Evolutionary conservation across 2,888 invertebrate genomes (phyloP), one percentile per base, ranked within the genome.

Genomic region (Bedellia somnulentella): DNA sequence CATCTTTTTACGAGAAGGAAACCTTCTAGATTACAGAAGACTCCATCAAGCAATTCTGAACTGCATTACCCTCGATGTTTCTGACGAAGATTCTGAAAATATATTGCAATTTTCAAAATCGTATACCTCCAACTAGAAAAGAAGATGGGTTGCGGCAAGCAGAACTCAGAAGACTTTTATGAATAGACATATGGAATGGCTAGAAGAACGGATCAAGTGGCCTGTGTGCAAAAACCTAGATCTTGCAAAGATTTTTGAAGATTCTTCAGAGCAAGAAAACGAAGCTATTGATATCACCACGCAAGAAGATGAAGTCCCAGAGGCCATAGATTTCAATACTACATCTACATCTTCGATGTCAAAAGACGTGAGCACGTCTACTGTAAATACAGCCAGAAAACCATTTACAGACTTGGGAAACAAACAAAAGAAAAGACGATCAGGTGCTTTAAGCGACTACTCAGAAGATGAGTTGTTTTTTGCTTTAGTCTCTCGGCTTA

Each of bases 121-220:
- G n/a, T 11, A 11, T 12, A 24, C 24, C 6, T 6, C 3, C 24
- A 24, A 24, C 24, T 10, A 11, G n/a, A 24, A 24, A 11, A n/a
- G 24, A 6, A 24, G 12, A 11, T 24, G 24, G 24, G 12, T 11
- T 6, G 11, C 11, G 24, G 24, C 24, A 24, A 24, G 12, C 24
- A 24, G 24, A 24, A 24, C 24, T 12, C 24, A 24, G 24, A 24
- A 24, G 24, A 24, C 24, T 10, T 24, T 24, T 5, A 24, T 24
- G 24, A 24, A 24, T 12, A 24, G 11, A 24, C 24, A 24, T 11
- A 24, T 24, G 24, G 6, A 10, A 11, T 24, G 24, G 24, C 12
- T 24, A 12, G 24, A 24, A 10, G 24, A 24, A 24, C n/a, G 4
- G 12, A 24, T 24, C 2, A 24, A 24, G 10, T 24, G 24, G 24